These are phyloP conservation scores for Amphiprion ocellaris DNA, from an alignment of 2,113 vertebrate genomes.

Conservation along the genomic window DNA sequence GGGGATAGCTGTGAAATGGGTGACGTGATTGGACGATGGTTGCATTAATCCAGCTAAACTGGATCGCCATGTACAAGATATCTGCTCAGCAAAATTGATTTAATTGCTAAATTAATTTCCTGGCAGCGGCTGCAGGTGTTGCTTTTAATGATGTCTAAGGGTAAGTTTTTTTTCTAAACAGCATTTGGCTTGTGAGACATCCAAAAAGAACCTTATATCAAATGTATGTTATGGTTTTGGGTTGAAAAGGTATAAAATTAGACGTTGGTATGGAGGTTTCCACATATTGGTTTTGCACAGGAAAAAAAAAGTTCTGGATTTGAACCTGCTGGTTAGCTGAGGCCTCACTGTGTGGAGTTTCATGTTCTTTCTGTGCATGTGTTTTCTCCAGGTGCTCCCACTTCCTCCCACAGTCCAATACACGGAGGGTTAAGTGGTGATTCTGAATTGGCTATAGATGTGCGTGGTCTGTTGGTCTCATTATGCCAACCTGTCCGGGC, in stretches of 20 bases:
- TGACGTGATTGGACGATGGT: neutral
- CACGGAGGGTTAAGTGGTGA: too few relatives aligned
- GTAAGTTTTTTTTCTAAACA: constrained; percentile 12
- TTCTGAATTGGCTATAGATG: too few relatives aligned
- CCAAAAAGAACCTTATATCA: neutral
- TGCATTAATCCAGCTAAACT: constrained; percentile 11
- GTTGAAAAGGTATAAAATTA: neutral
- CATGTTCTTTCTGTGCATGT: too few relatives aligned
- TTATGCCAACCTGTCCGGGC: too few relatives aligned
- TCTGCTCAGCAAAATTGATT: constrained; percentile 18
- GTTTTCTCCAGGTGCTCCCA: too few relatives aligned
- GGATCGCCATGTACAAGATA: neutral
- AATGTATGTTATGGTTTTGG: neutral
- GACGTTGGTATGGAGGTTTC: neutral
- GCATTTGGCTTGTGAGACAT: neutral
- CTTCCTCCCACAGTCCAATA: too few relatives aligned
- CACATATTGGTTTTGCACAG: too few relatives aligned
- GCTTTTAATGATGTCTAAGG: constrained; percentile 12
- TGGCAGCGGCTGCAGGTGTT: constrained; percentile 18
- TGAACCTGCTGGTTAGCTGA: too few relatives aligned
- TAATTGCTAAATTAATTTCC: constrained; percentile 11
- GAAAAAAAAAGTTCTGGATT: too few relatives aligned
- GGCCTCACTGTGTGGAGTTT: too few relatives aligned
- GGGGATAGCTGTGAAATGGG: neutral
- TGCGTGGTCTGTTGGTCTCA: too few relatives aligned